Evolutionary conservation across 2,888 invertebrate species (phyloP).

Genomic region (Elgonia sp.): DNA sequence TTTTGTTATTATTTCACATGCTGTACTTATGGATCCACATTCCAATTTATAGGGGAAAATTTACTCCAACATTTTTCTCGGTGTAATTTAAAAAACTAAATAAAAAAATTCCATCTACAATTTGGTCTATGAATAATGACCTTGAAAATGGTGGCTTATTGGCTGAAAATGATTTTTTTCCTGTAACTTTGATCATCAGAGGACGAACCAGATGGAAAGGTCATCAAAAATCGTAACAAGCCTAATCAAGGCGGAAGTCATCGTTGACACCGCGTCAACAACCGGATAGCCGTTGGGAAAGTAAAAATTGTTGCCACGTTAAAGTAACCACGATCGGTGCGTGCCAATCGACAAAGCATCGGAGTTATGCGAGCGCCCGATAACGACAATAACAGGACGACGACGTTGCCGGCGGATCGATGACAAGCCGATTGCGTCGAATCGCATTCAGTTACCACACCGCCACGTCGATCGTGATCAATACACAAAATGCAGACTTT

Average conservation of each 20-base stretch:
- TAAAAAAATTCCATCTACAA: too few relatives aligned
- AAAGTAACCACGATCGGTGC: constrained; percentile 65
- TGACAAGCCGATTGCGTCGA: constrained; percentile 54
- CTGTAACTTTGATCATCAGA: constrained; percentile 25
- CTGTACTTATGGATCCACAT: too few relatives aligned
- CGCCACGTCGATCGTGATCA: constrained; percentile 34
- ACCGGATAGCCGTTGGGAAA: constrained; percentile 69
- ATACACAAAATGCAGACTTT: constrained; percentile 83
- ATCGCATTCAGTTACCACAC: constrained; percentile 21
- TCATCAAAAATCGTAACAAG: constrained; percentile 39
- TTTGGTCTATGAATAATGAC: not conserved
- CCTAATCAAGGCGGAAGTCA: constrained; percentile 68
- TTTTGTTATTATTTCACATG: too few relatives aligned
- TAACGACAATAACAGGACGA: constrained; percentile 28
- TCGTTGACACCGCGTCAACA: constrained; percentile 58
- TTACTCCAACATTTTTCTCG: too few relatives aligned
- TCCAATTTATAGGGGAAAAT: too few relatives aligned
- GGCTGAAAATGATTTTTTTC: not conserved
- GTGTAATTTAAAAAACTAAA: too few relatives aligned
- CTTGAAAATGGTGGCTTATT: not conserved
- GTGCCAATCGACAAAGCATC: constrained; percentile 12
- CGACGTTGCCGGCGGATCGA: constrained; percentile 54
- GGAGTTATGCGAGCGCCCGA: constrained; percentile 62
- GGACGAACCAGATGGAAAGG: constrained; percentile 42
- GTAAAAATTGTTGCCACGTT: constrained; percentile 62